Evolutionary conservation across 2,888 invertebrate species (phyloP).

Genomic region (Biston betularia): DNA sequence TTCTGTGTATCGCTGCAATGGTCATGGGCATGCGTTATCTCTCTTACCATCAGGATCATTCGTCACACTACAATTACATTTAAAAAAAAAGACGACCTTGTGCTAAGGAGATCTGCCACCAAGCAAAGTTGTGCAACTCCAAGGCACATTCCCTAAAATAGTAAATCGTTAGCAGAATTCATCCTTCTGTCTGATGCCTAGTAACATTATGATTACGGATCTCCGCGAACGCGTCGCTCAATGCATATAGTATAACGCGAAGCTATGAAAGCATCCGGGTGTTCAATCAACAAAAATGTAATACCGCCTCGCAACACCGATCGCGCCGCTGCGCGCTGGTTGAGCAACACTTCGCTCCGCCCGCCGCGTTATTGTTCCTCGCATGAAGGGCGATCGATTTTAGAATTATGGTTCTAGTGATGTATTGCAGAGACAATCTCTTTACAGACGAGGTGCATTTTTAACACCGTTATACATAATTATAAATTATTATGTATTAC

Average conservation of each 20-base stretch:
- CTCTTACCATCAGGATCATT: too few relatives aligned
- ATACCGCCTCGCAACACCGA: constrained; percentile 30
- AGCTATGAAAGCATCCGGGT: constrained; percentile 8
- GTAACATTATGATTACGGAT: too few relatives aligned
- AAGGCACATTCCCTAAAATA: too few relatives aligned
- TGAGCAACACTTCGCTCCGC: constrained; percentile 40
- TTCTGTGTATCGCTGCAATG: too few relatives aligned
- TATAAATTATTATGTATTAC: too few relatives aligned
- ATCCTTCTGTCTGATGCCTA: background rate
- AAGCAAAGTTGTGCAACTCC: too few relatives aligned
- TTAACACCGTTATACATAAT: background rate
- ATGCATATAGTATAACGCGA: too few relatives aligned
- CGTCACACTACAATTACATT: too few relatives aligned
- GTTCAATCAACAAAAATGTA: constrained; percentile 32
- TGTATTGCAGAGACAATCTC: background rate
- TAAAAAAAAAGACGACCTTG: too few relatives aligned
- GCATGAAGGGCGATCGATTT: constrained; percentile 32
- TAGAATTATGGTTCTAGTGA: constrained; percentile 4
- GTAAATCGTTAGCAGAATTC: background rate
- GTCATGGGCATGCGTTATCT: too few relatives aligned
- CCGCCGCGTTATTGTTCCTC: constrained; percentile 29
- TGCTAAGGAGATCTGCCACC: too few relatives aligned
- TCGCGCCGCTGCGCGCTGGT: constrained; percentile 40
- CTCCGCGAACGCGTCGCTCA: too few relatives aligned
- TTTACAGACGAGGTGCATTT: background rate